A percentile compares a stretch with the other conserved stretches of the same genome.
These are phyloP conservation scores for Sitta carolinensis DNA, from an alignment of 2,797 vertebrate genomes.

Conservation along the genomic window DNA sequence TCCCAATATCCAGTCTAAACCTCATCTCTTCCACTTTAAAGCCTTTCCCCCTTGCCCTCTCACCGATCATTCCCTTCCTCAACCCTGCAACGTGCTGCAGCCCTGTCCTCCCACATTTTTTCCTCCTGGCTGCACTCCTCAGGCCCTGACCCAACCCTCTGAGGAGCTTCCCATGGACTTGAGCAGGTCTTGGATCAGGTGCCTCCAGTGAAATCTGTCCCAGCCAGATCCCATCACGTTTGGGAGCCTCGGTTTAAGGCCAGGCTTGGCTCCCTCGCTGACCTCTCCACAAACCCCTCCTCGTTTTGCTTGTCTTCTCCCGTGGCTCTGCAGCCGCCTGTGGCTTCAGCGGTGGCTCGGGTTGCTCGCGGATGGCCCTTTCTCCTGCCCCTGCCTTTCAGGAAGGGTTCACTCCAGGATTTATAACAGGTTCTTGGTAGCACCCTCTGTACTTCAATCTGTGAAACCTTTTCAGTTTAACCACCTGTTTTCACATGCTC, in stretches of 20 bases:
- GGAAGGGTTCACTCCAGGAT: conserved; percentile 11
- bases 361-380: conserved; percentile 8
- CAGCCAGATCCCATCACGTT: not conserved
- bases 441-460: conserved; percentile 3
- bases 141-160: not conserved
- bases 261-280: not conserved
- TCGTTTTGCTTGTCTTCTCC: conserved; percentile 22
- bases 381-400: conserved; percentile 25
- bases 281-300: not conserved
- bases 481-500: conserved; percentile 56
- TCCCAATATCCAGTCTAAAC: not conserved
- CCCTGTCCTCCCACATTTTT: not conserved
- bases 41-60: not conserved
- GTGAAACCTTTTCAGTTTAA: conserved; percentile 44
- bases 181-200: not conserved
- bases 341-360: conserved; percentile 3
- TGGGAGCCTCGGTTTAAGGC: not conserved
- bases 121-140: not conserved
- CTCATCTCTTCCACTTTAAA: not conserved
- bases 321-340: not conserved
- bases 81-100: not conserved
- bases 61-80: not conserved
- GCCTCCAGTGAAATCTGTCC: not conserved
- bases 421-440: conserved; percentile 34
- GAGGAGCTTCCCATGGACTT: not conserved